A percentile compares a stretch with the other conserved stretches of the same genome.
These are phyloP conservation scores for Amphipyra berbera DNA, from an alignment of 2,888 invertebrate genomes.

Conservation along the genomic window DNA sequence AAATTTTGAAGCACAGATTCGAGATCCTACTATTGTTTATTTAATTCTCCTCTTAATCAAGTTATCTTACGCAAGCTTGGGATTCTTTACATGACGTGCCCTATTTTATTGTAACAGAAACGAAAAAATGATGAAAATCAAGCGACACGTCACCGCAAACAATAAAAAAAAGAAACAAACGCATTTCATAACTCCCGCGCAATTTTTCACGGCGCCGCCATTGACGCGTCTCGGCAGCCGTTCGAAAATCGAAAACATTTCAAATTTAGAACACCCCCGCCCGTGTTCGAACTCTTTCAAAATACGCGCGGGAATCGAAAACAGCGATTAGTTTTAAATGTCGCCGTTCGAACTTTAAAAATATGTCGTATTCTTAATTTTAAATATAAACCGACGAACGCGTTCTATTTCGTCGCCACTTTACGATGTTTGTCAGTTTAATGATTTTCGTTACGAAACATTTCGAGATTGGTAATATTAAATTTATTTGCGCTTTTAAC, in stretches of 20 bases:
- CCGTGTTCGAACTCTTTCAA: constrained; percentile 84
- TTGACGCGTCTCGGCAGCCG: constrained; percentile 82
- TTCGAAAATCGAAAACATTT: constrained; percentile 87
- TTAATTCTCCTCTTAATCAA: constrained; percentile 34
- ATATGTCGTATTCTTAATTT: constrained; percentile 88
- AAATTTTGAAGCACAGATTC: constrained; percentile 1
- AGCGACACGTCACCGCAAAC: constrained; percentile 58
- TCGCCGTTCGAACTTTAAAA: constrained; percentile 88
- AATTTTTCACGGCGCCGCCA: constrained; percentile 76
- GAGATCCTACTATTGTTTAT: constrained; percentile 17
- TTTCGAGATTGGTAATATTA: constrained; percentile 76
- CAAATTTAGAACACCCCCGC: constrained; percentile 82
- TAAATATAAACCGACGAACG: constrained; percentile 86
- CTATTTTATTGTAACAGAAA: constrained; percentile 44
- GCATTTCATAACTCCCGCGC: constrained; percentile 73
- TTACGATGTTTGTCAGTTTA: constrained; percentile 87
- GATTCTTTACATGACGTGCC: constrained; percentile 38
- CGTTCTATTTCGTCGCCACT: constrained; percentile 85
- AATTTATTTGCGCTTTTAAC: constrained; percentile 75
- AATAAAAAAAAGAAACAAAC: constrained; percentile 68
- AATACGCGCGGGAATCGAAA: constrained; percentile 87
- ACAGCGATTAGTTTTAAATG: constrained; percentile 89
- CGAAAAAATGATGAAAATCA: constrained; percentile 54
- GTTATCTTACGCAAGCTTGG: constrained; percentile 28
- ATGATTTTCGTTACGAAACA: constrained; percentile 82